Evolutionary conservation across 1,140 invertebrate species (phyloP).

Genomic region (Ceratina japonica): DNA sequence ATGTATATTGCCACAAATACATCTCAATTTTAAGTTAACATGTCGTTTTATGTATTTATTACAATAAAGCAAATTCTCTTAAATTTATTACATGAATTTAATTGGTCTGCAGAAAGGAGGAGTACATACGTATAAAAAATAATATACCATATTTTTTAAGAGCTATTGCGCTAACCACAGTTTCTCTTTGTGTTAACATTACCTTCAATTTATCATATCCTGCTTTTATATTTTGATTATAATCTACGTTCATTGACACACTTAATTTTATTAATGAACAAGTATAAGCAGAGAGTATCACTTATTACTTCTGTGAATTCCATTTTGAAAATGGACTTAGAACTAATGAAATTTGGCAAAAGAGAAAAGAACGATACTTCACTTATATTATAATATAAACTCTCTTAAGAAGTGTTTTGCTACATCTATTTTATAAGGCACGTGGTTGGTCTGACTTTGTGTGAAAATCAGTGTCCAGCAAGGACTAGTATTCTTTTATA

Average conservation of each 20-base stretch:
- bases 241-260: constrained; percentile 17
- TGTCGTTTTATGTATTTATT: constrained; percentile 16
- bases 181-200: neutral
- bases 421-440: constrained; percentile 57
- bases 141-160: constrained; percentile 16
- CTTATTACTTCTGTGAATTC: constrained; percentile 15
- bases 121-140: constrained; percentile 25
- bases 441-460: constrained; percentile 43
- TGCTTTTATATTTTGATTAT: constrained; percentile 25
- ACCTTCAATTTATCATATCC: constrained; percentile 27
- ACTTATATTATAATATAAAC: constrained; percentile 53
- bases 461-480: constrained; percentile 72
- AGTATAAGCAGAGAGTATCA: constrained; percentile 16
- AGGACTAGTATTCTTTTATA: constrained; percentile 59
- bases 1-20: constrained; percentile 48
- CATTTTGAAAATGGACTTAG: constrained; percentile 30
- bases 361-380: constrained; percentile 25
- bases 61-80: constrained; percentile 8
- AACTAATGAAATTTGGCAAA: constrained; percentile 46
- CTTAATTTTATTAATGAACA: constrained; percentile 31
- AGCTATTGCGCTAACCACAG: neutral
- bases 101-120: neutral
- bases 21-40: constrained; percentile 38
- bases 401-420: constrained; percentile 23
- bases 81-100: constrained; percentile 13